Percentiles rank a stretch among this genome's conserved stretches.
Evolutionary conservation across 2,797 vertebrate genomes (phyloP).

Genomic region (Bucorvus abyssinicus): DNA sequence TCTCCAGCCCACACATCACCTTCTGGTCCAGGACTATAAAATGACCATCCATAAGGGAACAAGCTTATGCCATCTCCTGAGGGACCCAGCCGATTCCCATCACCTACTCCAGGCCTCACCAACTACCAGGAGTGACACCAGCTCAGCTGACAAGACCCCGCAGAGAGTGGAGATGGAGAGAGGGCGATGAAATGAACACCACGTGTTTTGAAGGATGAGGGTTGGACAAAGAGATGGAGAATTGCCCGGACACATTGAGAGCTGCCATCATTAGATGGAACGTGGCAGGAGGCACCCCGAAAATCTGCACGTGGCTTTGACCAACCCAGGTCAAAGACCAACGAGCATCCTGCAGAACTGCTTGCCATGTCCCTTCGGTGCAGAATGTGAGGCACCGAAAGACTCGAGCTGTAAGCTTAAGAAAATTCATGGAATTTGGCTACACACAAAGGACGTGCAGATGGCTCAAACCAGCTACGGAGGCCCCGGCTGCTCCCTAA

Average conservation of each 20-base stretch:
- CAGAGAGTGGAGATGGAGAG: too few species aligned
- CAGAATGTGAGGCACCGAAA: neutral
- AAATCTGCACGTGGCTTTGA: neutral
- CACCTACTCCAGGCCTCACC: neutral
- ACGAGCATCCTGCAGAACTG: fast-evolving
- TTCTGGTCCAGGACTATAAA: neutral
- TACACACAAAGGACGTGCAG: neutral
- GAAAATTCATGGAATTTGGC: neutral
- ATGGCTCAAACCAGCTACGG: neutral
- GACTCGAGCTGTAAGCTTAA: neutral
- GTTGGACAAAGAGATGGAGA: neutral
- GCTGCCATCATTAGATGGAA: neutral
- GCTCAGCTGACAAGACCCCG: neutral
- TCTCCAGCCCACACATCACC: neutral
- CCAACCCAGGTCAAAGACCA: neutral
- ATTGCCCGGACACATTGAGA: neutral
- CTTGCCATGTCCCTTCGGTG: fast-evolving
- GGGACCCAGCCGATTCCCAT: neutral
- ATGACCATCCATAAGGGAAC: neutral
- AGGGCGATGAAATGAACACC: too few species aligned
- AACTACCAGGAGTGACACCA: neutral
- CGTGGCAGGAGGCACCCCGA: neutral
- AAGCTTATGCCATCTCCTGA: neutral
- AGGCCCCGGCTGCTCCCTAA: too few species aligned
- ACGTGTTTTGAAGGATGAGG: neutral